phyloP scores from a whole-genome alignment of 2,888 invertebrate species.

The Lamellibrachia satsuma region DNA sequence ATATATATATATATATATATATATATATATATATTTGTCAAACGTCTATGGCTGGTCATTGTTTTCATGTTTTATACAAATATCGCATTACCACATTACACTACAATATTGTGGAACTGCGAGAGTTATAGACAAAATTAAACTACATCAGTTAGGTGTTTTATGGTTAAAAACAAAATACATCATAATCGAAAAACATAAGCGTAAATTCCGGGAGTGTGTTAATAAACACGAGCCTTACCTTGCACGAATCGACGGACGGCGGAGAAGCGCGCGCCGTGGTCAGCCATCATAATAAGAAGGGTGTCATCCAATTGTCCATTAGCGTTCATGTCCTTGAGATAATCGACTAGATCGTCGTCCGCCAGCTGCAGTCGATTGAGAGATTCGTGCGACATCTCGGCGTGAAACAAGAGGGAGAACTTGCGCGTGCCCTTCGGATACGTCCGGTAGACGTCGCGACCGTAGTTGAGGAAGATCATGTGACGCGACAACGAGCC shows the following conservation, averaged over 20 bases:
- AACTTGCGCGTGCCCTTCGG: conserved; percentile 77
- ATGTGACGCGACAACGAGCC: conserved; percentile 78
- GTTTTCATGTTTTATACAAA: too few relatives aligned
- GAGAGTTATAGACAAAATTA: too few relatives aligned
- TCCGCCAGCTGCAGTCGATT: conserved; percentile 83
- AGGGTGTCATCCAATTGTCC: conserved; percentile 81
- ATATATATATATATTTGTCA: too few relatives aligned
- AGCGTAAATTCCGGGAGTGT: too few relatives aligned
- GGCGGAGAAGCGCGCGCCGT: conserved; percentile 81
- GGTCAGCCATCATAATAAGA: conserved; percentile 90
- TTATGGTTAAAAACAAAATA: too few relatives aligned
- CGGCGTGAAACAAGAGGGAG: conserved; percentile 86
- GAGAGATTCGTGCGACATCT: conserved; percentile 86
- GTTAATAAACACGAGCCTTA: not conserved
- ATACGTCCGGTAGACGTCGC: conserved; percentile 73
- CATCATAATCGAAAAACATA: too few relatives aligned
- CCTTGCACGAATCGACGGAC: conserved; percentile 88
- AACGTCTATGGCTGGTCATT: too few relatives aligned
- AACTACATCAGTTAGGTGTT: too few relatives aligned
- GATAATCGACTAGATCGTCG: conserved; percentile 71
- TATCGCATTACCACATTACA: too few relatives aligned
- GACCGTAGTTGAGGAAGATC: conserved; percentile 64
- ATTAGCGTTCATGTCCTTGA: conserved; percentile 71
- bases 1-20: too few relatives aligned
- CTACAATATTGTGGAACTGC: too few relatives aligned